Base-by-base conservation (phyloP, 2,113 vertebrate genomes). In the Formicarius rufipectus region DNA sequence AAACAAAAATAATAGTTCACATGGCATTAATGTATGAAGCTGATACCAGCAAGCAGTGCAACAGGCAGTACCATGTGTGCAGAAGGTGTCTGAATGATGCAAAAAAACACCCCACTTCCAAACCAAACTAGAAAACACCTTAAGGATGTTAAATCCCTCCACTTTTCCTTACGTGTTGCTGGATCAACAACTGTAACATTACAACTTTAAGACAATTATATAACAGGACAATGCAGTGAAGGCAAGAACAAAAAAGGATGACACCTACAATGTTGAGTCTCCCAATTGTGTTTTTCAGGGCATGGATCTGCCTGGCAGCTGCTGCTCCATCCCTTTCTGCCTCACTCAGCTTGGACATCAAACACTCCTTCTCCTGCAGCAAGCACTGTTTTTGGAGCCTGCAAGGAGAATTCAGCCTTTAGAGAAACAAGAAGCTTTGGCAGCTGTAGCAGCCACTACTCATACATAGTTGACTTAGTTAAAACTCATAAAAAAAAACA, bases 271-370 rank as follows among this genome's bases (percentile, higher is more conserved):
- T 94, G 81, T 98, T 98, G 71, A 99, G 96, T 39, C 98, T 96
- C 71, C 97, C 97, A 22, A 99, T 98, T 3, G 98, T 98, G 5
- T 99, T 98, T 59, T 98, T 97, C 89, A 99, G 94, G 24, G 97
- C 97, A 19, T 98, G 97, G 49, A 99, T 98, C 91, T 99, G 98
- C 83, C 98, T 98, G 62, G 99, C 98, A 5, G 99, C 99, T 14
- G 98, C 98, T 15, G 97, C 98, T 75, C 98, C 99, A 10, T 99
- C 98, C 88, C 98, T 97, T 85, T 99, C 99, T 5, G 98, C 98
- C 69, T 99, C 98, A 5, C 97, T 97, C 87, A 99, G 96, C 55
- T 99, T 99, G 94, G 97, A 97, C 87, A 99, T 98, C 92, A 99
- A 97, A 87, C 97, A 93, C 37, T 98, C 98, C 73, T 98, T 98